A percentile compares a stretch with the other conserved stretches of the same genome.
Conservation (phyloP, 2,888 invertebrate species). For the Thera obeliscata region DNA sequence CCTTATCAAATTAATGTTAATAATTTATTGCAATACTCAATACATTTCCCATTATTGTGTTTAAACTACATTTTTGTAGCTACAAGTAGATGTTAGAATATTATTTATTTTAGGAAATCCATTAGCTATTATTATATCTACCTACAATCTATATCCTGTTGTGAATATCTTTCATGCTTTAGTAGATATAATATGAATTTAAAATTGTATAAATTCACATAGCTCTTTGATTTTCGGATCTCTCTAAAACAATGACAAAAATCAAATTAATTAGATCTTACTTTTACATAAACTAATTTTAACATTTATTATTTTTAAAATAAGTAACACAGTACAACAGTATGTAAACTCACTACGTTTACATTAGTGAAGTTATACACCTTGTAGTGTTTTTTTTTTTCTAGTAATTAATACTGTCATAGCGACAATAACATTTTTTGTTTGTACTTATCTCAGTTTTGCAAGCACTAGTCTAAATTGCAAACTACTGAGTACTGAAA, state of each 20-base stretch:
- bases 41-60: constrained; percentile 34
- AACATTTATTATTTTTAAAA: no score
- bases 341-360: no score
- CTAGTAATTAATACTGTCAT: background rate
- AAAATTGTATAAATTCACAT: constrained; percentile 1
- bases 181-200: background rate
- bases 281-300: no score
- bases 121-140: background rate
- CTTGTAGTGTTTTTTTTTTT: no score
- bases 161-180: constrained; percentile 10
- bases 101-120: constrained; percentile 24
- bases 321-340: no score
- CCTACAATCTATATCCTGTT: constrained; percentile 8
- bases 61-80: constrained; percentile 11
- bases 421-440: background rate
- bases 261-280: no score
- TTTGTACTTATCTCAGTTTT: constrained; percentile 7
- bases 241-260: constrained; percentile 8
- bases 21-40: constrained; percentile 41
- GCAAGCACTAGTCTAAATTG: background rate
- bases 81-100: constrained; percentile 23
- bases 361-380: no score
- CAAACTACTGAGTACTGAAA: background rate
- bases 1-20: constrained; percentile 33
- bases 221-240: background rate